Conservation (phyloP, 2,797 vertebrate genomes). For the Acanthurus tractus region DNA sequence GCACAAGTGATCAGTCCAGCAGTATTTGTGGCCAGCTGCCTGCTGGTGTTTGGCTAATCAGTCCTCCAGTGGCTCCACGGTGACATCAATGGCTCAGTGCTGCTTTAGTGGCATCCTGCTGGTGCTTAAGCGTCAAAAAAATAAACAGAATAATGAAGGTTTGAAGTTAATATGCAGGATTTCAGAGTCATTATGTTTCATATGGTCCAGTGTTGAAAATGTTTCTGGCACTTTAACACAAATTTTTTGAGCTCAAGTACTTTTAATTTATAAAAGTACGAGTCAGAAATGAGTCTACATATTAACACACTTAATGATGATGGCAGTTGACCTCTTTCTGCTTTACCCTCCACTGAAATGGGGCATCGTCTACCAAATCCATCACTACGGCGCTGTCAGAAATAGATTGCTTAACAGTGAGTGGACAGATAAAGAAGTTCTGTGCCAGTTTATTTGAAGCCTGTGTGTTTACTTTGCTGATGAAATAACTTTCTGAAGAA, state of each 20-base stretch:
- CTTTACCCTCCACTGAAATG: conserved; percentile 30
- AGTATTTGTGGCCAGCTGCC: conserved; percentile 57
- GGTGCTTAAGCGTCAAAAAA: conserved; percentile 36
- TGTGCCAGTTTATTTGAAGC: conserved; percentile 36
- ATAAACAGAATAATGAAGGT: conserved; percentile 42
- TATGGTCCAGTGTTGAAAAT: conserved; percentile 16
- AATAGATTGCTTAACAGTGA: conserved; percentile 37
- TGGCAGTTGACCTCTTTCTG: conserved; percentile 46
- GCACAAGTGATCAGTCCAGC: conserved; percentile 52
- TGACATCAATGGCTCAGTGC: conserved; percentile 50
- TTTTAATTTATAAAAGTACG: conserved; percentile 35
- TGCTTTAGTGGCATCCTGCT: conserved; percentile 45
- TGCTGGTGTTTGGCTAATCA: conserved; percentile 66
- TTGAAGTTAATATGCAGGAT: conserved; percentile 35
- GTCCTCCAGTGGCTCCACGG: conserved; percentile 55
- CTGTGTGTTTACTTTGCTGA: conserved; percentile 31
- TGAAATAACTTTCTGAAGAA: conserved; percentile 22
- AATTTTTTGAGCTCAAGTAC: background rate
- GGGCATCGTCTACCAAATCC: conserved; percentile 33
- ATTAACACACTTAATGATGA: conserved; percentile 14
- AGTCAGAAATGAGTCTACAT: conserved; percentile 10
- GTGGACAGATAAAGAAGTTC: conserved; percentile 42
- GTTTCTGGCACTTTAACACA: background rate
- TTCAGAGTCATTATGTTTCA: conserved; percentile 31
- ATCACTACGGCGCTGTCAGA: conserved; percentile 29